phyloP scores from a whole-genome alignment of 2,888 invertebrate genomes.

The Apotomis betuletana region DNA sequence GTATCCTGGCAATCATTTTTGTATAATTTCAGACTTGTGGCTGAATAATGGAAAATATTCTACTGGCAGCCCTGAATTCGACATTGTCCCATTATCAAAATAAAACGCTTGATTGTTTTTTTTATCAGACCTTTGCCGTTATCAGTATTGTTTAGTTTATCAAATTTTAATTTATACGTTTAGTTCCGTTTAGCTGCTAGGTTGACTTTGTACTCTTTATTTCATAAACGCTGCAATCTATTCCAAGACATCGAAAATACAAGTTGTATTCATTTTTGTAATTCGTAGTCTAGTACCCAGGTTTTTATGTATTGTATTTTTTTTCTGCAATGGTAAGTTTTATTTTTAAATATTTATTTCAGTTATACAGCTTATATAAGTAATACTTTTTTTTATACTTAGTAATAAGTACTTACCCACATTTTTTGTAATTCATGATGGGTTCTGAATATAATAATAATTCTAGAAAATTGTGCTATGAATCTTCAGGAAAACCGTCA shows the following conservation, averaged over 20 bases:
- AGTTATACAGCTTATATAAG: too few relatives aligned
- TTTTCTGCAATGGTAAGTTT: slow-evolving; percentile 26
- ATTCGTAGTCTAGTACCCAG: neutral
- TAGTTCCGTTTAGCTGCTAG: slow-evolving; percentile 33
- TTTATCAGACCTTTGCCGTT: slow-evolving; percentile 27
- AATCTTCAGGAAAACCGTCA: slow-evolving; percentile 59
- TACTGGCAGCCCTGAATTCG: too few relatives aligned
- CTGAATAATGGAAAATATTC: too few relatives aligned
- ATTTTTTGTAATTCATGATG: too few relatives aligned
- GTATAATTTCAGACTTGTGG: too few relatives aligned
- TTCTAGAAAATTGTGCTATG: neutral
- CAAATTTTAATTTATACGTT: slow-evolving; percentile 13
- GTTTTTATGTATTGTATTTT: neutral
- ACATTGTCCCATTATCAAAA: slow-evolving; percentile 2
- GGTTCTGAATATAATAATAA: too few relatives aligned
- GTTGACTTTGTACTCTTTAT: slow-evolving; percentile 7
- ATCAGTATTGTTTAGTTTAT: slow-evolving; percentile 33
- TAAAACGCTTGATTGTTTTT: slow-evolving; percentile 27
- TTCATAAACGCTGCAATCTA: neutral
- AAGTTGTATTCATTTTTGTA: neutral
- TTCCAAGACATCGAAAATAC: neutral
- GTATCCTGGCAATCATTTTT: too few relatives aligned
- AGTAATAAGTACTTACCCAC: too few relatives aligned
- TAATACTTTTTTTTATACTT: too few relatives aligned
- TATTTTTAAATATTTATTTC: too few relatives aligned